Evolutionary conservation across 37 sponge, comb jelly and placozoan species (phyloP).

Genomic region (Aplysina aerophoba): DNA sequence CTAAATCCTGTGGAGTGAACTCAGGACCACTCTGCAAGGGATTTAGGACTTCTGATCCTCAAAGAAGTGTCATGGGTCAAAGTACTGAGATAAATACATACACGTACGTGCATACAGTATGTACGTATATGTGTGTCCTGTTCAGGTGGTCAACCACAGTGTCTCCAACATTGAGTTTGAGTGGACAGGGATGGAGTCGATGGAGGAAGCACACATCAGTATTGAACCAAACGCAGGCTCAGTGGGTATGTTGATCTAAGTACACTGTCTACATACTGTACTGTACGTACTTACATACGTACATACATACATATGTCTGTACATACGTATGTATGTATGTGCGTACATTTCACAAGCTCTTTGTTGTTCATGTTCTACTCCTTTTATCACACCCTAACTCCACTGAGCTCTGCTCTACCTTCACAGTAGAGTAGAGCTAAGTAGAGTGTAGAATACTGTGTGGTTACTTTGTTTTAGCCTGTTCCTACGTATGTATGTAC

Average conservation of each 20-base stretch:
- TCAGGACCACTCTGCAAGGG: too few species aligned
- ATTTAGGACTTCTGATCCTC: too few species aligned
- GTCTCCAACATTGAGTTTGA: constrained; percentile 37
- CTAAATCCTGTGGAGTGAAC: too few species aligned
- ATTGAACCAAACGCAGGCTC: constrained; percentile 49
- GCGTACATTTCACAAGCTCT: too few species aligned
- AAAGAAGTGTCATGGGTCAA: too few species aligned
- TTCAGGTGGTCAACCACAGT: constrained; percentile 71
- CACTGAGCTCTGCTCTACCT: too few species aligned
- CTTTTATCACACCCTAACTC: too few species aligned
- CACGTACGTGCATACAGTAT: not conserved
- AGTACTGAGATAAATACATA: too few species aligned
- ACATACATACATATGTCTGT: constrained; percentile 3
- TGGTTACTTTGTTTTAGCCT: not conserved
- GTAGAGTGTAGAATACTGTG: not conserved
- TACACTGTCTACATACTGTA: too few species aligned
- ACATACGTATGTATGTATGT: not conserved
- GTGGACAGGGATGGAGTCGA: constrained; percentile 36
- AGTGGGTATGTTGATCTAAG: constrained; percentile 58
- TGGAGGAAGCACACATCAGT: constrained; percentile 7
- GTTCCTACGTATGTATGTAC: not conserved
- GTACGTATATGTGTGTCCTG: not conserved
- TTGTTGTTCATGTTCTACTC: too few species aligned
- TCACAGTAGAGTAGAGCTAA: too few species aligned
- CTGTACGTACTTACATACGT: not conserved